phyloP scores from a whole-genome alignment of 2,888 invertebrate species.

The Encarsia formosa region DNA sequence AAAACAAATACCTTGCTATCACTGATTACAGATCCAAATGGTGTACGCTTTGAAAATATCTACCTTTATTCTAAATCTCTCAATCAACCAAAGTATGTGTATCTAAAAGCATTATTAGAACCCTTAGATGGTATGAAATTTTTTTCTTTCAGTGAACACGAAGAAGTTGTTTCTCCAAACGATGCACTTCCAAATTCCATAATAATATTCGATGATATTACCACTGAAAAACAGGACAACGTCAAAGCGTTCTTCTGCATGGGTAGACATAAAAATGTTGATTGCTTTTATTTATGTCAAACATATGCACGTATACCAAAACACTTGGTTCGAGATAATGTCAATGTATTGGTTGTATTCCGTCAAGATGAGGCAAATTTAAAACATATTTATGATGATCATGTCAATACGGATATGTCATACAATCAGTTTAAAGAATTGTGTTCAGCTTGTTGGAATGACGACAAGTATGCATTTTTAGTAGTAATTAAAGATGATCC shows the following conservation, averaged over 20 bases:
- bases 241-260: slow-evolving; percentile 29
- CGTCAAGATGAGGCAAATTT: slow-evolving; percentile 44
- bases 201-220: slow-evolving; percentile 47
- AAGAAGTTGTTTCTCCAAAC: slow-evolving; percentile 9
- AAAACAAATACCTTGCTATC: background rate
- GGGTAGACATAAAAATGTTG: slow-evolving; percentile 34
- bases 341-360: slow-evolving; percentile 42
- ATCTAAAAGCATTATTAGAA: no score
- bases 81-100: slow-evolving; percentile 15
- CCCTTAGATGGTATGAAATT: background rate
- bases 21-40: slow-evolving; percentile 34
- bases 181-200: slow-evolving; percentile 23
- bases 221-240: slow-evolving; percentile 35
- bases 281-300: slow-evolving; percentile 34
- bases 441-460: slow-evolving; percentile 40
- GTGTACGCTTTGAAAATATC: slow-evolving; percentile 43
- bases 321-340: slow-evolving; percentile 37
- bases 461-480: slow-evolving; percentile 34
- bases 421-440: slow-evolving; percentile 34
- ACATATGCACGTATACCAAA: slow-evolving; percentile 4
- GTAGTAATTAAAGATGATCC: slow-evolving; percentile 37
- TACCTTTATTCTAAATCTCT: slow-evolving; percentile 43
- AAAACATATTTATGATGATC: slow-evolving; percentile 35
- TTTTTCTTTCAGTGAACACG: slow-evolving; percentile 15
- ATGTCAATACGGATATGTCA: slow-evolving; percentile 28